Conservation (phyloP, 2,888 invertebrate species). For the Plagodis pulveraria region DNA sequence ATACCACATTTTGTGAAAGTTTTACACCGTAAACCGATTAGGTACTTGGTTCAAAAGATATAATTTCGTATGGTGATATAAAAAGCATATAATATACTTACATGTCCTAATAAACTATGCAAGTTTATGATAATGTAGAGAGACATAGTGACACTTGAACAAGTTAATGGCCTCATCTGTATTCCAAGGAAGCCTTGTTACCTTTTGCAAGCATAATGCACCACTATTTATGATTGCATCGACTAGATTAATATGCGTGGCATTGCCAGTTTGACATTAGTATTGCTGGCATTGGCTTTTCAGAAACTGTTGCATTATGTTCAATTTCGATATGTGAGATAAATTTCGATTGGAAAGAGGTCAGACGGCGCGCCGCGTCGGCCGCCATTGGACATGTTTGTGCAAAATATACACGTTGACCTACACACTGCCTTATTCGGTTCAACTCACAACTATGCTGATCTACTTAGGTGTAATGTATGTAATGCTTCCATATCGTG, state of each 20-base stretch:
- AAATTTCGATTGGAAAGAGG: slow-evolving; percentile 42
- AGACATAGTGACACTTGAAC: too few species aligned
- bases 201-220: slow-evolving; percentile 35
- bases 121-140: too few species aligned
- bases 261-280: slow-evolving; percentile 25
- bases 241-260: slow-evolving; percentile 31
- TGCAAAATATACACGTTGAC: slow-evolving; percentile 48
- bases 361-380: slow-evolving; percentile 34
- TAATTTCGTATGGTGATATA: too few species aligned
- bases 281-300: slow-evolving; percentile 23
- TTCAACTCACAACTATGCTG: slow-evolving; percentile 38
- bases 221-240: slow-evolving; percentile 8
- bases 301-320: slow-evolving; percentile 9
- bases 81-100: too few species aligned
- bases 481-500: too few species aligned
- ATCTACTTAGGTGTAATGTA: slow-evolving; percentile 26
- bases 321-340: slow-evolving; percentile 14
- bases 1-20: too few species aligned
- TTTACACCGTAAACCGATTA: too few species aligned
- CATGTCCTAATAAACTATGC: too few species aligned
- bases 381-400: slow-evolving; percentile 27
- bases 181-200: slow-evolving; percentile 14
- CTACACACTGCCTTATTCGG: slow-evolving; percentile 52
- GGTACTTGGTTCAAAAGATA: too few species aligned
- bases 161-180: too few species aligned